phyloP scores from a whole-genome alignment of 2,888 invertebrate species.

The Nowickia ferox region DNA sequence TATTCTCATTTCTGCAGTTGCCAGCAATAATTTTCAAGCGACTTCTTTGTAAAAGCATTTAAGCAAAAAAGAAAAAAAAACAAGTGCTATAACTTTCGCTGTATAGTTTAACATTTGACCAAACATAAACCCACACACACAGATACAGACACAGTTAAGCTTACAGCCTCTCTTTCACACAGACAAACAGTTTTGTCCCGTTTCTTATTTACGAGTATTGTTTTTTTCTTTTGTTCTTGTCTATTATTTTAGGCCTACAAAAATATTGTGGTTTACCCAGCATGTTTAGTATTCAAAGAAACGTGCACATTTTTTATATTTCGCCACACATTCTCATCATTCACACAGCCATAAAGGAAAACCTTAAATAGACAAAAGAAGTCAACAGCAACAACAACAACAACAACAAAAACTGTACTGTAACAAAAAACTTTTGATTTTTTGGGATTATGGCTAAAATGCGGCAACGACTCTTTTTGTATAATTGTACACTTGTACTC shows the following conservation, averaged over 20 bases:
- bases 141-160: neutral
- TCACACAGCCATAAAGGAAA: neutral
- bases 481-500: neutral
- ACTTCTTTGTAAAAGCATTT: neutral
- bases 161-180: neutral
- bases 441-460: slow-evolving; percentile 43
- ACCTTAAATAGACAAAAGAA: neutral
- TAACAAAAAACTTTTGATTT: slow-evolving; percentile 49
- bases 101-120: slow-evolving; percentile 6
- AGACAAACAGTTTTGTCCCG: neutral
- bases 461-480: slow-evolving; percentile 3
- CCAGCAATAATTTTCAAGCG: neutral
- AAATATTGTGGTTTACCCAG: slow-evolving; percentile 46
- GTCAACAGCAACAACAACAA: no score
- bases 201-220: slow-evolving; percentile 3
- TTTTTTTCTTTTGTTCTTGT: slow-evolving; percentile 24
- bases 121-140: neutral
- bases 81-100: neutral
- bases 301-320: neutral
- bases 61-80: neutral
- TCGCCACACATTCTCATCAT: neutral
- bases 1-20: neutral
- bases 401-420: neutral
- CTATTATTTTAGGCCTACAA: slow-evolving; percentile 56
- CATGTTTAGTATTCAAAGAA: slow-evolving; percentile 2